phyloP scores from a whole-genome alignment of 2,888 invertebrate species.

The Laspeyria flexula region DNA sequence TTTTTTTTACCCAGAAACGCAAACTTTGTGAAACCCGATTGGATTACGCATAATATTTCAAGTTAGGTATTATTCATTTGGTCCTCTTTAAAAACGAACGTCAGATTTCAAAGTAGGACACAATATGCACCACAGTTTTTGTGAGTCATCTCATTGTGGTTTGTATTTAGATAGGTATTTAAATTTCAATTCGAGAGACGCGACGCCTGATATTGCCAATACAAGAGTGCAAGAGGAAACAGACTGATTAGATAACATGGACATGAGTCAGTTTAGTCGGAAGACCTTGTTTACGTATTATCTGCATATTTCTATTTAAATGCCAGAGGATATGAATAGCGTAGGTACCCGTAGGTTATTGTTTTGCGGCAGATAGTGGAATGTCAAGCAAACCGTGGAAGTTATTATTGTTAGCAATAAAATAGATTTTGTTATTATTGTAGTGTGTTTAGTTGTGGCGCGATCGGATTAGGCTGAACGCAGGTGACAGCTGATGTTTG shows the following conservation, averaged over 20 bases:
- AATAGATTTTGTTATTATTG: too few species aligned
- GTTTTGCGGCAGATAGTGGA: too few species aligned
- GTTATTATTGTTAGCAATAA: too few species aligned
- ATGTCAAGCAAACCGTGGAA: too few species aligned
- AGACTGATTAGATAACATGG: constrained; percentile 59
- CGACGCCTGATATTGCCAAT: constrained; percentile 32
- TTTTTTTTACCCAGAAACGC: too few species aligned
- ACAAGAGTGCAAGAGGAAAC: constrained; percentile 55
- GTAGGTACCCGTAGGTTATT: too few species aligned
- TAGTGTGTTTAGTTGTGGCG: too few species aligned
- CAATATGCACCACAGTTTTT: constrained; percentile 8
- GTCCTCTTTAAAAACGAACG: not conserved
- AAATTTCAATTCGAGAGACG: constrained; percentile 15
- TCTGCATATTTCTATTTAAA: constrained; percentile 41
- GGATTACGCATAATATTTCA: too few species aligned
- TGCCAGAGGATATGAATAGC: constrained; percentile 22
- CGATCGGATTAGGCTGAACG: too few species aligned
- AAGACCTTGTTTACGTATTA: constrained; percentile 49
- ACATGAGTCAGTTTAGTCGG: constrained; percentile 56
- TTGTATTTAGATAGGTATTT: constrained; percentile 14
- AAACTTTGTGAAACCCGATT: too few species aligned
- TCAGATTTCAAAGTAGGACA: constrained; percentile 17
- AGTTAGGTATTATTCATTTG: not conserved
- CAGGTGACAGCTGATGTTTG: too few species aligned
- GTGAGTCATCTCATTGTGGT: constrained; percentile 28